Conservation (phyloP, 1,140 invertebrate genomes). For the Temnothorax curvispinosus region DNA sequence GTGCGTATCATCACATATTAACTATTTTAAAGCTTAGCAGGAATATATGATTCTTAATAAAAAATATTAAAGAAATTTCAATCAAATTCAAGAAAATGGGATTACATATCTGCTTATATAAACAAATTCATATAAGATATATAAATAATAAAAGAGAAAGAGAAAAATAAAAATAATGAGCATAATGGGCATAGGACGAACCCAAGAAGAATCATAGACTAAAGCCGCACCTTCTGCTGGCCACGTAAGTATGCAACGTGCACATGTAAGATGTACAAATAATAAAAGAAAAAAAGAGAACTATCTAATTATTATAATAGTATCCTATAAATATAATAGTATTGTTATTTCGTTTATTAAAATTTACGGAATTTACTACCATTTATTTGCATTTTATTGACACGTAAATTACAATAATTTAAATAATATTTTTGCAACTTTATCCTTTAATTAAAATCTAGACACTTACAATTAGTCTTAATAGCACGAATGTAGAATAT, state of each 20-base stretch:
- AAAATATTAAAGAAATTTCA: not conserved
- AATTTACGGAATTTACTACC: not conserved
- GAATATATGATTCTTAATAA: not conserved
- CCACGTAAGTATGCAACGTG: slow-evolving; percentile 62
- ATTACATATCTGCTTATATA: not conserved
- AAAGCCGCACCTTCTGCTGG: slow-evolving; percentile 81
- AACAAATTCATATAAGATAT: not conserved
- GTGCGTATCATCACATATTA: not conserved
- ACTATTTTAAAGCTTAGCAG: not conserved
- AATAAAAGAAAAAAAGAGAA: not conserved
- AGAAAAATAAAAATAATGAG: not conserved
- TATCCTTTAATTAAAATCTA: not conserved
- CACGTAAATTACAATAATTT: slow-evolving; percentile 6
- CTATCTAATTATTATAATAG: not conserved
- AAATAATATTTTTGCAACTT: not conserved
- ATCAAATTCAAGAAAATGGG: not conserved
- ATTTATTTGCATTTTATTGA: not conserved
- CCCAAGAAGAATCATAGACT: slow-evolving; percentile 80
- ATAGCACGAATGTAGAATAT: not conserved
- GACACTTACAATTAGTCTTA: not conserved
- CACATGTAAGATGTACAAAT: slow-evolving; percentile 21
- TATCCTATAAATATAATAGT: too few species aligned
- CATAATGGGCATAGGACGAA: slow-evolving; percentile 81
- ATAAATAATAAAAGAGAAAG: not conserved
- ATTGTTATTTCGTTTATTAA: not conserved